Base-by-base conservation (phyloP, 2,797 vertebrate species). In the Xiphophorus birchmanni region DNA sequence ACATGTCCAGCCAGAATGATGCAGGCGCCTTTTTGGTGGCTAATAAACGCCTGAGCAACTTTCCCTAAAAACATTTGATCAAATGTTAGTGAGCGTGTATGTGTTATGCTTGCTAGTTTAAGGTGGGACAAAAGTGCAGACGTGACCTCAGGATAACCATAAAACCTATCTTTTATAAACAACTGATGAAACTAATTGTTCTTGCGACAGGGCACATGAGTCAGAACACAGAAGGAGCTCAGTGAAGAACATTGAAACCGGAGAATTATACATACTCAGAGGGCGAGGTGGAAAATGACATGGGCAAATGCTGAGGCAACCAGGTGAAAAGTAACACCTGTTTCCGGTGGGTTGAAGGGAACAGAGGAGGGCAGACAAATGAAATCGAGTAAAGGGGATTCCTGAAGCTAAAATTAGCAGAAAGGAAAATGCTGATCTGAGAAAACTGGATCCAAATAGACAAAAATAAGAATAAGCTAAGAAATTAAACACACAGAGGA, bases 271-370 rank as follows among this genome's bases (percentile, higher is more conserved):
- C 10, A 17, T 35, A 17, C 29, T 32, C 12, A 65, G 29, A 63
- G n/a, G 13, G n/a, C 35, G 58, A 63, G 12, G 29, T 63, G 29
- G 29, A 65, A 35, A 65, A 65, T 32, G 60, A 65, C 15, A 35
- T 18, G 60, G 60, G 60, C 13, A 32, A 32, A 58, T 0, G 26
- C 26, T 29, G n/a, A 29, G 26, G n/a, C 58, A 63, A 63, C 29
- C 58, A 63, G 58, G 58, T 63, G 58, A 35, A 29, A 63, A 63
- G 58, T 63, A 32, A 63, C n/a, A 63, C 29, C 58, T 63, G n/a
- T 32, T 32, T 13, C 58, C 35, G 58, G 26, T 13, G 23, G 12
- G 10, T 13, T 12, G 58, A 35, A 35, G 13, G 13, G 29, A 63
- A 17, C n/a, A 17, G 29, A 32, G 58, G 13, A 60, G 29, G 29